A percentile compares a stretch with the other conserved stretches of the same genome.
phyloP scores from a whole-genome alignment of 1,140 invertebrate species.

The Brachionus koreanus region DNA sequence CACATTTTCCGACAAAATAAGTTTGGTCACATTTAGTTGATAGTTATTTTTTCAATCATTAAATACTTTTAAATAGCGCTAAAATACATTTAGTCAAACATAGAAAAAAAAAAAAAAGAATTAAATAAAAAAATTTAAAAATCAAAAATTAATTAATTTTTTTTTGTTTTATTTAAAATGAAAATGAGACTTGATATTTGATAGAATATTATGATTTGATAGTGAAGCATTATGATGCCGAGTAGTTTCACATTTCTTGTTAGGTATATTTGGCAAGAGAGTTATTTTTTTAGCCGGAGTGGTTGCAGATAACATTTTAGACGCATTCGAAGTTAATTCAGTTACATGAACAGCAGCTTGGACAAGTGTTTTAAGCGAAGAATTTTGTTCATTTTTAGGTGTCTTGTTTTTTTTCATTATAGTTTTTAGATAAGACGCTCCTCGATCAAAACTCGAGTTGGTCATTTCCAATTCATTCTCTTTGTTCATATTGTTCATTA shows the following conservation, averaged over 20 bases:
- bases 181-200: conserved; percentile 31
- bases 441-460: neutral
- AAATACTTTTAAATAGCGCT: neutral
- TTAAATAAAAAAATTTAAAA: neutral
- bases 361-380: conserved; percentile 13
- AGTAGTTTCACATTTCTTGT: neutral
- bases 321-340: conserved; percentile 4
- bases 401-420: conserved; percentile 28
- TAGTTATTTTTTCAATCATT: neutral
- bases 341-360: conserved; percentile 28
- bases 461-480: neutral
- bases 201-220: neutral
- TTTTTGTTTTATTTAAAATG: neutral
- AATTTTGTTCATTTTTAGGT: neutral
- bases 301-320: neutral
- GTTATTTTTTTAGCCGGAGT: neutral
- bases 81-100: neutral
- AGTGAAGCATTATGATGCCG: neutral
- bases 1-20: neutral
- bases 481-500: neutral
- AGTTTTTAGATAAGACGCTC: neutral
- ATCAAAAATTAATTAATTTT: neutral
- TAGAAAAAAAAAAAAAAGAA: neutral
- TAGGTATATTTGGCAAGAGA: neutral
- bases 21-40: neutral